phyloP scores from a whole-genome alignment of 1,140 invertebrate genomes.

The Lordiphosa stackelbergi region DNA sequence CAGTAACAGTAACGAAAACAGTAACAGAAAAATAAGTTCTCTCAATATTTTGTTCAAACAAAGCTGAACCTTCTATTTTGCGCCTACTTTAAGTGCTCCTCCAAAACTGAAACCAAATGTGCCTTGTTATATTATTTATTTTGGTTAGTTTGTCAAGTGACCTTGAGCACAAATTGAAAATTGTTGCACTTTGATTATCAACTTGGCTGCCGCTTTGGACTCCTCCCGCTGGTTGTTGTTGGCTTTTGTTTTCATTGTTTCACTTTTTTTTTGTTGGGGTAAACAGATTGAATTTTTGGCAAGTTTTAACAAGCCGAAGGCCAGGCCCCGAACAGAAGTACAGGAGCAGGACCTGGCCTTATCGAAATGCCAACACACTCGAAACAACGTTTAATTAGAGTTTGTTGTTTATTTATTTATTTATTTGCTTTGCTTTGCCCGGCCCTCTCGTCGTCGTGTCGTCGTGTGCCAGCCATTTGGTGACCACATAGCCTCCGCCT shows the following conservation, averaged over 20 bases:
- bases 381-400: constrained; percentile 69
- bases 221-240: background rate
- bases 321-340: constrained; percentile 15
- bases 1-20: too few relatives aligned
- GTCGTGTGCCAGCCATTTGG: constrained; percentile 35
- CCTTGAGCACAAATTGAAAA: constrained; percentile 42
- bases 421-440: constrained; percentile 36
- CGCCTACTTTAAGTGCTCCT: too few relatives aligned
- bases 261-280: constrained; percentile 6
- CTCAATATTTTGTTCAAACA: too few relatives aligned
- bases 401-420: constrained; percentile 72
- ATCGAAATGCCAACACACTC: constrained; percentile 53
- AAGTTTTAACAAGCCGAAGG: constrained; percentile 57
- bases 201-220: constrained; percentile 8
- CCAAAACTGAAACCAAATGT: too few relatives aligned
- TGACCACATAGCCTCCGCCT: constrained; percentile 17
- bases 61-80: too few relatives aligned
- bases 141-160: constrained; percentile 21
- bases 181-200: constrained; percentile 36
- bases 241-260: constrained; percentile 23
- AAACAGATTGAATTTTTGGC: constrained; percentile 68
- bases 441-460: too few relatives aligned
- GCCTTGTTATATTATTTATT: background rate
- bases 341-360: constrained; percentile 40
- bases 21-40: too few relatives aligned